Evolutionary conservation across 2,797 vertebrate genomes (phyloP).

Genomic region (Acipenser ruthenus): DNA sequence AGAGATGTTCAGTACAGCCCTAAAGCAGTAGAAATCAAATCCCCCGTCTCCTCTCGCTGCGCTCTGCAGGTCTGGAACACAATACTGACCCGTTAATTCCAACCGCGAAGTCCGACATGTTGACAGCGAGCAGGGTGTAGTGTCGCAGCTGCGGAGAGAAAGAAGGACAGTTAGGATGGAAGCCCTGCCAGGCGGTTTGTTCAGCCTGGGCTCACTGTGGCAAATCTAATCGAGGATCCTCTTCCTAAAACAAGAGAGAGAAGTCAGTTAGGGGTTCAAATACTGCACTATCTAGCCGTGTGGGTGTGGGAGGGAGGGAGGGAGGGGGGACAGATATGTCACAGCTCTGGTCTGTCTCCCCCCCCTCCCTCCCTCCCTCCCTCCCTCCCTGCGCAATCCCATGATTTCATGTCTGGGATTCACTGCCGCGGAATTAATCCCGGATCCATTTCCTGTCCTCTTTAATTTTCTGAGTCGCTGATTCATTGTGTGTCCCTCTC

Average conservation of each 20-base stretch:
- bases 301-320: neutral
- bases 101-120: conserved; percentile 63
- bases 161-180: conserved; percentile 11
- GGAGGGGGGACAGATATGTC: no score
- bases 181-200: neutral
- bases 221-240: neutral
- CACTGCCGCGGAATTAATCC: no score
- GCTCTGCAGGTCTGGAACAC: neutral
- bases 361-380: no score
- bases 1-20: conserved; percentile 8
- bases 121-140: conserved; percentile 35
- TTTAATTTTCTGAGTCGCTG: no score
- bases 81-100: conserved; percentile 74
- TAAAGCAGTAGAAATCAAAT: no score
- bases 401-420: no score
- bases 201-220: neutral
- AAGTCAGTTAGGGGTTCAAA: neutral
- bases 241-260: neutral
- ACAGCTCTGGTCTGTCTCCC: no score
- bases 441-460: no score
- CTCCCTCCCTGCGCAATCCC: no score
- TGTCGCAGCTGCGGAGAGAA: conserved; percentile 32
- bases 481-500: no score
- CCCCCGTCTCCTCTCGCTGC: neutral
- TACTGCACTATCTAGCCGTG: no score